phyloP scores from a whole-genome alignment of 2,797 vertebrate species.

The Micromesistius poutassou region DNA sequence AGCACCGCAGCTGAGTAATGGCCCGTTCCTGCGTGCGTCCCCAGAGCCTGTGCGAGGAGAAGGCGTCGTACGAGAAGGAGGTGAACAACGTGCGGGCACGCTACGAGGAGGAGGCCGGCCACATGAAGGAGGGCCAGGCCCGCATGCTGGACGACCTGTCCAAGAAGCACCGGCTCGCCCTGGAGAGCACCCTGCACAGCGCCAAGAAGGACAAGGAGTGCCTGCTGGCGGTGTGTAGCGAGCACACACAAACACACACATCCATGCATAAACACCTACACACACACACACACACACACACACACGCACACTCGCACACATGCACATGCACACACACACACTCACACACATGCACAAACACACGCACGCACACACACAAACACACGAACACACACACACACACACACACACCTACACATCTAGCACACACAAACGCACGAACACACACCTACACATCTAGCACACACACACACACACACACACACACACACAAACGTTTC shows the following conservation, averaged over 20 bases:
- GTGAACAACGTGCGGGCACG: slow-evolving; percentile 78
- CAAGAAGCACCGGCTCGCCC: slow-evolving; percentile 85
- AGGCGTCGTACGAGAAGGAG: slow-evolving; percentile 87
- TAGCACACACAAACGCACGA: not conserved
- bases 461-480: not conserved
- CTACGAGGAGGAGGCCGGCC: slow-evolving; percentile 85
- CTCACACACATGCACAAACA: slow-evolving; percentile 7
- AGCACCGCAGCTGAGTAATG: not conserved
- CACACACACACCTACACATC: not conserved
- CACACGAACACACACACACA: not conserved
- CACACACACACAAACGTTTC: not conserved
- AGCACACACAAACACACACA: slow-evolving; percentile 17
- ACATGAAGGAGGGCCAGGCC: slow-evolving; percentile 86
- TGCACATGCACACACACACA: slow-evolving; percentile 5
- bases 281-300: not conserved
- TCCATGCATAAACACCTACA: slow-evolving; percentile 5
- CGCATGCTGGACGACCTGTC: slow-evolving; percentile 87
- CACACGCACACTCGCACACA: not conserved
- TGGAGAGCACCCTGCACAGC: slow-evolving; percentile 81
- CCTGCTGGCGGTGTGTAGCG: slow-evolving; percentile 81
- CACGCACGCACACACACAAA: not conserved
- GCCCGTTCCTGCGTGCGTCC: not conserved
- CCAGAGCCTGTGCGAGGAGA: slow-evolving; percentile 90
- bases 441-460: not conserved
- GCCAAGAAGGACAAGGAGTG: slow-evolving; percentile 88